A percentile compares a stretch with the other conserved stretches of the same genome.
These are phyloP conservation scores for Henricia sp. DNA, from an alignment of 53 echinoderm and acorn worm species.

Conservation along the genomic window DNA sequence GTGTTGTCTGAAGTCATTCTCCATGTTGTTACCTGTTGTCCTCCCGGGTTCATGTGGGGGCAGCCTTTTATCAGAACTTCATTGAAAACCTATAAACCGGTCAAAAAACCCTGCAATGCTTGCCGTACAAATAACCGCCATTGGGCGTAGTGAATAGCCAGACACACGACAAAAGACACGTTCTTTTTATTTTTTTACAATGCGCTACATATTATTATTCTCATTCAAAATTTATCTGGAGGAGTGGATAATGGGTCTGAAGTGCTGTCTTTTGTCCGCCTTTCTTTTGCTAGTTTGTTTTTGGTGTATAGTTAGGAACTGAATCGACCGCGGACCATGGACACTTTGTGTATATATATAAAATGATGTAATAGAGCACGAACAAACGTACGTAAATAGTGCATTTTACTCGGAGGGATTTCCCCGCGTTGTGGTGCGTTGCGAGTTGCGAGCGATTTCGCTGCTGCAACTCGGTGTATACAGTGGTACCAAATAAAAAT, in stretches of 20 bases:
- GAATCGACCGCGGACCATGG: constrained; percentile 42
- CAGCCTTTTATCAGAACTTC: constrained; percentile 38
- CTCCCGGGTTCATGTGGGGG: constrained; percentile 39
- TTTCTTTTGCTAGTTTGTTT: constrained; percentile 58
- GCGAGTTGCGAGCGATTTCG: no score
- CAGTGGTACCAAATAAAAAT: constrained; percentile 4
- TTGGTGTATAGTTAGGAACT: constrained; percentile 50
- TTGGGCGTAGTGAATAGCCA: constrained; percentile 44
- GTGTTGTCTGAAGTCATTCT: constrained; percentile 57
- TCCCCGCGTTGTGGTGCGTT: constrained; percentile 1
- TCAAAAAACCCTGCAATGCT: constrained; percentile 14
- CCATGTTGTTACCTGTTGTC: constrained; percentile 44
- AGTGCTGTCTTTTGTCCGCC: constrained; percentile 42
- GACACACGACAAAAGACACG: constrained; percentile 57
- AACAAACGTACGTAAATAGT: constrained; percentile 32
- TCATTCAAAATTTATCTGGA: constrained; percentile 60
- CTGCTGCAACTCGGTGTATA: neutral
- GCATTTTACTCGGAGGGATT: constrained; percentile 17
- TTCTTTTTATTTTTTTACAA: constrained; percentile 36
- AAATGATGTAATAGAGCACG: constrained; percentile 59
- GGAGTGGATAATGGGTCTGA: constrained; percentile 49
- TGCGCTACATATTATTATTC: constrained; percentile 46
- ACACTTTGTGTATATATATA: constrained; percentile 47
- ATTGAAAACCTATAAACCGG: constrained; percentile 22
- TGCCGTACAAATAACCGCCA: constrained; percentile 52